Percentiles rank a stretch among this genome's conserved stretches.
phyloP scores from a whole-genome alignment of 2,797 vertebrate genomes.

The Trachops cirrhosus region DNA sequence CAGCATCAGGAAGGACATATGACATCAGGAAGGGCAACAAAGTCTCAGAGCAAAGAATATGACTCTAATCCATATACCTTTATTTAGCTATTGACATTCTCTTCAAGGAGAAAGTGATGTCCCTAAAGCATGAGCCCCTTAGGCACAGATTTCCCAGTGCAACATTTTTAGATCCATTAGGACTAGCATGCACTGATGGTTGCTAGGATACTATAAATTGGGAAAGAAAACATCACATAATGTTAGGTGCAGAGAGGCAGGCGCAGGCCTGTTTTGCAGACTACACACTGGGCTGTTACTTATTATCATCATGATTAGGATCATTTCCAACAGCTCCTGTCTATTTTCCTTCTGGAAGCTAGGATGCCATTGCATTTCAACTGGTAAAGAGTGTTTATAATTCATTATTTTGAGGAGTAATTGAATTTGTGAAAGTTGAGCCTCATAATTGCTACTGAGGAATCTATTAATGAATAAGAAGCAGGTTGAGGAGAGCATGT shows the following conservation, averaged over 20 bases:
- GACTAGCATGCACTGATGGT: constrained; percentile 77
- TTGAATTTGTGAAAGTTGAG: constrained; percentile 74
- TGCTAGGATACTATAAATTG: constrained; percentile 84
- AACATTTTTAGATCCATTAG: constrained; percentile 82
- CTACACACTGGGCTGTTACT: constrained; percentile 68
- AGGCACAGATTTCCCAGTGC: constrained; percentile 78
- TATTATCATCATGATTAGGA: constrained; percentile 80
- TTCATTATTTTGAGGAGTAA: constrained; percentile 77
- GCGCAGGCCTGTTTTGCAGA: constrained; percentile 74
- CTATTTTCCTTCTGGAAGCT: constrained; percentile 77
- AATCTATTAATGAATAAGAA: constrained; percentile 78
- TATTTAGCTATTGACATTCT: constrained; percentile 72
- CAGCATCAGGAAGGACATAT: constrained; percentile 53
- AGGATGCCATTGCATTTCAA: constrained; percentile 72
- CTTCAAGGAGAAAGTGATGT: constrained; percentile 76
- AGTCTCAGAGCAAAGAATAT: constrained; percentile 69
- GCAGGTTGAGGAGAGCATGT: background rate
- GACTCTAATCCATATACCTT: constrained; percentile 58
- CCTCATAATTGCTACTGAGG: constrained; percentile 75
- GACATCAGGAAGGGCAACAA: constrained; percentile 59
- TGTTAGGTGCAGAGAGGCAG: constrained; percentile 72
- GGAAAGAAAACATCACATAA: constrained; percentile 81
- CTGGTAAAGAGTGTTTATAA: constrained; percentile 78
- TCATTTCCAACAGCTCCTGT: constrained; percentile 76
- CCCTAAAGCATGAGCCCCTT: constrained; percentile 72